Percentiles rank a stretch among this genome's conserved stretches.
These are phyloP conservation scores for Oophaga pumilio DNA, from an alignment of 2,113 vertebrate genomes.

Conservation along the genomic window DNA sequence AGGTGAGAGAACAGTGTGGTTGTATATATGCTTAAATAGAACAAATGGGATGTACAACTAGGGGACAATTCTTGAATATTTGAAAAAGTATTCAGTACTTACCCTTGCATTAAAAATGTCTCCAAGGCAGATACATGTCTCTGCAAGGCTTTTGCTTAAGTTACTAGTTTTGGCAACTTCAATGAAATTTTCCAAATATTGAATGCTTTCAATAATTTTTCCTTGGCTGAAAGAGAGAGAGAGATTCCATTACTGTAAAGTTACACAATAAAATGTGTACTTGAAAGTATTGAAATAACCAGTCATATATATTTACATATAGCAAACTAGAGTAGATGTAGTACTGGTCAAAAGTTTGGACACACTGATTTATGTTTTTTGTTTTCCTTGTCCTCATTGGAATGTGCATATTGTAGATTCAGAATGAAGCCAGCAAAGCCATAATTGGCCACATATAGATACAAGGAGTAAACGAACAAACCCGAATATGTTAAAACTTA, in stretches of 20 bases:
- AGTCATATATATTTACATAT: too few species aligned
- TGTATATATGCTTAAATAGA: too few species aligned
- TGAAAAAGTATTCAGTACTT: slow-evolving; percentile 60
- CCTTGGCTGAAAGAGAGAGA: slow-evolving; percentile 66
- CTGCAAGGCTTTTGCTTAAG: slow-evolving; percentile 68
- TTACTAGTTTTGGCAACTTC: slow-evolving; percentile 64
- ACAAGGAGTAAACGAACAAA: too few species aligned
- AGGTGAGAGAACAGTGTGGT: too few species aligned
- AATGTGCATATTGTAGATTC: too few species aligned
- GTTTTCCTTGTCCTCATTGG: too few species aligned
- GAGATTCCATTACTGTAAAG: background rate
- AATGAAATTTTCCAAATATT: slow-evolving; percentile 69
- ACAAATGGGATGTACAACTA: background rate
- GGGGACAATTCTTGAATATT: background rate
- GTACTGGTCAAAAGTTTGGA: too few species aligned
- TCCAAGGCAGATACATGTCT: slow-evolving; percentile 71
- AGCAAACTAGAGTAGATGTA: background rate
- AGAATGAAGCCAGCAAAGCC: too few species aligned
- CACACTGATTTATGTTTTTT: too few species aligned
- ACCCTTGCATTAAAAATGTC: slow-evolving; percentile 74
- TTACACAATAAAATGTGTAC: background rate
- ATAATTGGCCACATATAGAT: too few species aligned
- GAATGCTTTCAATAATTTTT: slow-evolving; percentile 65
- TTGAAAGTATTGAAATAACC: too few species aligned
- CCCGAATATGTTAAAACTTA: too few species aligned